These are phyloP conservation scores for Dryobota labecula DNA, from an alignment of 2,888 invertebrate species.

Conservation along the genomic window DNA sequence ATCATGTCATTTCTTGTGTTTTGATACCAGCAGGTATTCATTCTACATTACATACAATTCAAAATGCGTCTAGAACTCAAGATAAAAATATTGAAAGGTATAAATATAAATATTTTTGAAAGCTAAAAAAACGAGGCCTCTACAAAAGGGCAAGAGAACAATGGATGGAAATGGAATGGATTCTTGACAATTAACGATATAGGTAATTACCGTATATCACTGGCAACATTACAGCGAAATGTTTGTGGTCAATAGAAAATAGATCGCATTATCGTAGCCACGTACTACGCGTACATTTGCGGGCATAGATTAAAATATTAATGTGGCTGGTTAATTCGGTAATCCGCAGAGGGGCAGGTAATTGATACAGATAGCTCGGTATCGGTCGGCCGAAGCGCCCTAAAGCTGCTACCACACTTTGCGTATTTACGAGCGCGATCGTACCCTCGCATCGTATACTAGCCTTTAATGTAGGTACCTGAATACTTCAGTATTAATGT, in stretches of 20 bases:
- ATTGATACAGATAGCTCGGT: constrained; percentile 72
- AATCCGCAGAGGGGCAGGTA: constrained; percentile 69
- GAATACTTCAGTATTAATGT: constrained; percentile 14
- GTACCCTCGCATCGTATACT: constrained; percentile 20
- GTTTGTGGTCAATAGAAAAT: constrained; percentile 52
- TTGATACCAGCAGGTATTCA: too few relatives aligned
- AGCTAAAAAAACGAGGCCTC: neutral
- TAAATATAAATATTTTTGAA: too few relatives aligned
- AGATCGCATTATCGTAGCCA: constrained; percentile 50
- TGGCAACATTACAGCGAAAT: constrained; percentile 40
- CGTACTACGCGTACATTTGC: constrained; percentile 57
- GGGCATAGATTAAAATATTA: constrained; percentile 72
- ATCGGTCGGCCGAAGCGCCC: constrained; percentile 51
- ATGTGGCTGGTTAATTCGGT: constrained; percentile 71
- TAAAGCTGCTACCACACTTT: constrained; percentile 60
- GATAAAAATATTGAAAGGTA: neutral
- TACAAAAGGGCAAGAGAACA: neutral
- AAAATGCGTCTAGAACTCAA: neutral
- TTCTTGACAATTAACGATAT: constrained; percentile 13
- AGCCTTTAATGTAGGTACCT: constrained; percentile 11
- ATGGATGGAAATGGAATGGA: too few relatives aligned
- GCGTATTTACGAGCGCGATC: constrained; percentile 54
- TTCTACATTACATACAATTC: neutral
- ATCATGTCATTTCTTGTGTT: too few relatives aligned
- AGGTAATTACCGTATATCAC: constrained; percentile 39